These are phyloP conservation scores for Adrianichthys oophorus DNA, from an alignment of 2,797 vertebrate genomes.

Conservation along the genomic window DNA sequence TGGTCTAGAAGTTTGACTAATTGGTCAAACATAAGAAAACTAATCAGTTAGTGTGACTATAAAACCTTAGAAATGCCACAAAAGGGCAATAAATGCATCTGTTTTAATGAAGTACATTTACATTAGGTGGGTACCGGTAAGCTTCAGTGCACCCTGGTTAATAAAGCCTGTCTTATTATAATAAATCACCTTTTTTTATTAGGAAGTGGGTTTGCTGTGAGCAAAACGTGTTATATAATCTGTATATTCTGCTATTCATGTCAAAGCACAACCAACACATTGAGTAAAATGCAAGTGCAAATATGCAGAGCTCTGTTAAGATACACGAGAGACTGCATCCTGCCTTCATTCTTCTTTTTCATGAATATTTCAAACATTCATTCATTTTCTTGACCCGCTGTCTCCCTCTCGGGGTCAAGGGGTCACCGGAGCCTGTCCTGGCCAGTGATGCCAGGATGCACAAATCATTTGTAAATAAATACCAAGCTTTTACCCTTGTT, in stretches of 20 bases:
- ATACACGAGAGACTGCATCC: slow-evolving; percentile 2
- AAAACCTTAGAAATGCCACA: slow-evolving; percentile 4
- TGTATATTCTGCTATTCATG: slow-evolving; percentile 14
- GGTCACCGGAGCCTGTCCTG: too few relatives aligned
- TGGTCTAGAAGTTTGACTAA: slow-evolving; percentile 10
- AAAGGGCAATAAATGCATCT: slow-evolving; percentile 15
- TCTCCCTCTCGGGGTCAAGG: too few relatives aligned
- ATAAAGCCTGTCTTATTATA: neutral
- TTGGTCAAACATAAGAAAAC: slow-evolving; percentile 6
- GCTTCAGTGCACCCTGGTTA: slow-evolving; percentile 12
- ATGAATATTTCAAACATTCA: too few relatives aligned
- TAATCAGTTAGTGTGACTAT: slow-evolving; percentile 11
- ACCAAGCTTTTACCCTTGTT: too few relatives aligned
- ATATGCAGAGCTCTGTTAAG: slow-evolving; percentile 1
- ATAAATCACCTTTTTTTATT: slow-evolving; percentile 21
- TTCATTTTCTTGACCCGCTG: too few relatives aligned
- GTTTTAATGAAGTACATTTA: slow-evolving; percentile 23
- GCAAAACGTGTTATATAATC: slow-evolving; percentile 14
- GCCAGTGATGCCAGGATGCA: too few relatives aligned
- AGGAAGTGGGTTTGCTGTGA: slow-evolving; percentile 6
- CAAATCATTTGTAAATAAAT: too few relatives aligned
- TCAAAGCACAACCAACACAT: slow-evolving; percentile 5
- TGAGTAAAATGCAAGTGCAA: slow-evolving; percentile 2
- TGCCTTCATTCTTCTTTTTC: too few relatives aligned
- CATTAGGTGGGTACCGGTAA: slow-evolving; percentile 1